Evolutionary conservation across 2,797 vertebrate species (phyloP).

Genomic region (Anas bernieri): DNA sequence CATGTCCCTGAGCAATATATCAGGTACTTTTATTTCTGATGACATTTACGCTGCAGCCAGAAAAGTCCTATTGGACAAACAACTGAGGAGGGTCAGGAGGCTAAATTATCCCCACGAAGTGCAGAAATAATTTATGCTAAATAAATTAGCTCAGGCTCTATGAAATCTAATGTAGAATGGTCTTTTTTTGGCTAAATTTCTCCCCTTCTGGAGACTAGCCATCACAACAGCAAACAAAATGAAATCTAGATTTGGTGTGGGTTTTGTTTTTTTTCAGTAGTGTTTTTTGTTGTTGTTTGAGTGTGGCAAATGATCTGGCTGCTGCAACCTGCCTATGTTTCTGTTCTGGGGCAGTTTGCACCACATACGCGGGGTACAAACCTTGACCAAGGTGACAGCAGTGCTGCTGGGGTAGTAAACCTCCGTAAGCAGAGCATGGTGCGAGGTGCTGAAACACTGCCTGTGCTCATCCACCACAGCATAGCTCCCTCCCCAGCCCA

Average conservation of each 20-base stretch:
- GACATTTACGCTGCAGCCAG: neutral
- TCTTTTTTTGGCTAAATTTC: neutral
- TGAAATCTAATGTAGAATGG: neutral
- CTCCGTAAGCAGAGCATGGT: fast-evolving
- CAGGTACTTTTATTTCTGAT: neutral
- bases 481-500: neutral
- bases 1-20: neutral
- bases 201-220: neutral
- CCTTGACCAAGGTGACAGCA: neutral
- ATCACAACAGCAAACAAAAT: neutral
- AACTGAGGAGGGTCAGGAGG: neutral
- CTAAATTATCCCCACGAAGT: neutral
- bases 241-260: neutral
- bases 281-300: neutral
- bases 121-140: neutral
- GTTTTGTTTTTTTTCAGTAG: neutral
- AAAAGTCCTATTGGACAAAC: neutral
- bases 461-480: neutral
- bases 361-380: neutral
- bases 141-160: neutral
- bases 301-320: neutral
- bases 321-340: neutral
- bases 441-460: neutral
- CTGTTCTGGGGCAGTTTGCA: neutral
- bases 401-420: neutral